A percentile compares a stretch with the other conserved stretches of the same genome.
These are phyloP conservation scores for Aplodontia rufa DNA, from an alignment of 2,113 vertebrate genomes.

Conservation along the genomic window DNA sequence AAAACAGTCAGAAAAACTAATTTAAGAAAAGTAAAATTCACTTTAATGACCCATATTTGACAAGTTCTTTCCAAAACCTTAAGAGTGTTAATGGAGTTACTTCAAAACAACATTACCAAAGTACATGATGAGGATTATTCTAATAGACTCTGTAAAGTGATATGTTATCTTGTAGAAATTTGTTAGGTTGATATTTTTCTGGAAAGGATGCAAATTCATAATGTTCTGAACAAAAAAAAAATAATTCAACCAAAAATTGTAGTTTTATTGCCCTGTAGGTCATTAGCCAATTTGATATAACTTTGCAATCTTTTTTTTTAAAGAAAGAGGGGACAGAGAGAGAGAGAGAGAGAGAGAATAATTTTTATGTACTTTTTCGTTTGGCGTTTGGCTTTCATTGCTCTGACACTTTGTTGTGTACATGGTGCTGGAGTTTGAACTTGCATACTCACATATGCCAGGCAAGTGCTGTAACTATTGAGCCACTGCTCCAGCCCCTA, in stretches of 20 bases:
- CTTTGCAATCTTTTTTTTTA: constrained; percentile 1
- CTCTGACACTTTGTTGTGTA: too few species aligned
- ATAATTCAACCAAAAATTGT: background rate
- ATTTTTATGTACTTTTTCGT: too few species aligned
- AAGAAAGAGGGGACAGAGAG: too few species aligned
- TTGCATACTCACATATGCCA: too few species aligned
- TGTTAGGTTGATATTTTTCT: constrained; percentile 14
- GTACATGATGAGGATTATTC: background rate
- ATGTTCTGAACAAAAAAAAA: background rate
- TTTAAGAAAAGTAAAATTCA: background rate
- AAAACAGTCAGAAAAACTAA: background rate
- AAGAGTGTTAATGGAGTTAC: constrained; percentile 42
- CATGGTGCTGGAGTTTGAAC: too few species aligned
- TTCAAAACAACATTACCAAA: constrained; percentile 6
- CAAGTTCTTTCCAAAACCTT: constrained; percentile 37
- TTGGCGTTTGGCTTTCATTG: too few species aligned
- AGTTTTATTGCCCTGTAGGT: background rate
- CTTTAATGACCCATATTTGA: background rate
- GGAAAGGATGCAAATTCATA: background rate
- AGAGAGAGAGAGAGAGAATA: too few species aligned
- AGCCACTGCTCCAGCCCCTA: too few species aligned
- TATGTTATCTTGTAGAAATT: constrained; percentile 20
- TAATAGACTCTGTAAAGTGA: constrained; percentile 20
- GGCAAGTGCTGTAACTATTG: too few species aligned
- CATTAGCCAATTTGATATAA: background rate